Conservation (phyloP, 2,797 vertebrate genomes). For the Natrix natrix region DNA sequence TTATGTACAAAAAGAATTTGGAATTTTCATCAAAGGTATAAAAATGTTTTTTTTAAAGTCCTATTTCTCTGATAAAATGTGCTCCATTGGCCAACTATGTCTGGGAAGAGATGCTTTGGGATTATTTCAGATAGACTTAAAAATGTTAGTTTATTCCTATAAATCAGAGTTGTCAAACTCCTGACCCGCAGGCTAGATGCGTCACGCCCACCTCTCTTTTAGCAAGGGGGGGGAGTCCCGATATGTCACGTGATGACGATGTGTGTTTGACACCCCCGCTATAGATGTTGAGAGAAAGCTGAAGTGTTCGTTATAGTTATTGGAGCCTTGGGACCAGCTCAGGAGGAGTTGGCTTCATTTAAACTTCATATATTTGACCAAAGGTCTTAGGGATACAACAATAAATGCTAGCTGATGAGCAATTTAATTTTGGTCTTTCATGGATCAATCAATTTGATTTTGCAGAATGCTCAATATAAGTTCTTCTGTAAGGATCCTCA, state of each 20-base stretch:
- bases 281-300: neutral
- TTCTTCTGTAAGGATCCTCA: neutral
- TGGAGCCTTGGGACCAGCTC: neutral
- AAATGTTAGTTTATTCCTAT: neutral
- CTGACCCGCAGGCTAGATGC: no score
- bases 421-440: neutral
- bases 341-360: neutral
- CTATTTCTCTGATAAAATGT: neutral
- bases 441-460: neutral
- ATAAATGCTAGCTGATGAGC: neutral
- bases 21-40: neutral
- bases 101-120: neutral
- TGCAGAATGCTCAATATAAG: neutral
- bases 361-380: neutral
- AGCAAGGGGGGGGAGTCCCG: no score
- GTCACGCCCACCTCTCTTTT: no score
- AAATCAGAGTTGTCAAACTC: neutral
- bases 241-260: no score
- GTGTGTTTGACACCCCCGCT: no score
- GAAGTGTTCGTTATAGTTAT: neutral
- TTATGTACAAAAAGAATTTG: neutral
- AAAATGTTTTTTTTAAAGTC: neutral
- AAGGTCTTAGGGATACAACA: neutral
- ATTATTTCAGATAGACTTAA: neutral
- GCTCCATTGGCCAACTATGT: no score